Percentiles rank a stretch among this genome's conserved stretches.
phyloP scores from a whole-genome alignment of 2,888 invertebrate genomes.

The Hemistola chrysoprasaria region DNA sequence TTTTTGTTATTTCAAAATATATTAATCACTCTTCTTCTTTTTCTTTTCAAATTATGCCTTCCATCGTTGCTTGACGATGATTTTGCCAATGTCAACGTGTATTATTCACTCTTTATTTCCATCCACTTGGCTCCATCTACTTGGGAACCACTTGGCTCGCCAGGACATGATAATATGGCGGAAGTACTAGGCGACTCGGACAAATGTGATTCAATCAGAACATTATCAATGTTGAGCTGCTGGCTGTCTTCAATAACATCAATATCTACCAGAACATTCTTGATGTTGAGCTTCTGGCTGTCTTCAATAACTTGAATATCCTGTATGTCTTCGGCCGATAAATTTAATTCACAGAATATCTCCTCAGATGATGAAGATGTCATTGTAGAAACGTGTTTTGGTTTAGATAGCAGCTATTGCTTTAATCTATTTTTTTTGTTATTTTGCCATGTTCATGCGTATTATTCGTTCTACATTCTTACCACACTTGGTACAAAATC shows the following conservation, averaged over 20 bases:
- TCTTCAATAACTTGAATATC: slow-evolving; percentile 23
- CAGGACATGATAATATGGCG: slow-evolving; percentile 18
- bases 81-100: slow-evolving; percentile 19
- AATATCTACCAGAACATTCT: slow-evolving; percentile 23
- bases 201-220: slow-evolving; percentile 22
- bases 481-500: slow-evolving; percentile 28
- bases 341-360: slow-evolving; percentile 27
- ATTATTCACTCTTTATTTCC: slow-evolving; percentile 21
- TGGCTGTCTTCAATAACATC: slow-evolving; percentile 21
- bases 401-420: slow-evolving; percentile 25
- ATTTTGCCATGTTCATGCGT: slow-evolving; percentile 20
- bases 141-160: slow-evolving; percentile 23
- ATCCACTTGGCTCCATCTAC: slow-evolving; percentile 18
- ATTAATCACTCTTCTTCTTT: slow-evolving; percentile 10
- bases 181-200: slow-evolving; percentile 24
- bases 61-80: slow-evolving; percentile 9
- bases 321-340: slow-evolving; percentile 27
- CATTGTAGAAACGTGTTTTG: slow-evolving; percentile 22
- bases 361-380: slow-evolving; percentile 27
- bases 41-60: slow-evolving; percentile 7
- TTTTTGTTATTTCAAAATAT: slow-evolving; percentile 16
- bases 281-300: slow-evolving; percentile 26
- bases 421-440: slow-evolving; percentile 13
- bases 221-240: slow-evolving; percentile 23
- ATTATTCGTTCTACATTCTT: slow-evolving; percentile 18